These are phyloP conservation scores for Drosophila mayri DNA, from an alignment of 1,140 invertebrate species.

Conservation along the genomic window DNA sequence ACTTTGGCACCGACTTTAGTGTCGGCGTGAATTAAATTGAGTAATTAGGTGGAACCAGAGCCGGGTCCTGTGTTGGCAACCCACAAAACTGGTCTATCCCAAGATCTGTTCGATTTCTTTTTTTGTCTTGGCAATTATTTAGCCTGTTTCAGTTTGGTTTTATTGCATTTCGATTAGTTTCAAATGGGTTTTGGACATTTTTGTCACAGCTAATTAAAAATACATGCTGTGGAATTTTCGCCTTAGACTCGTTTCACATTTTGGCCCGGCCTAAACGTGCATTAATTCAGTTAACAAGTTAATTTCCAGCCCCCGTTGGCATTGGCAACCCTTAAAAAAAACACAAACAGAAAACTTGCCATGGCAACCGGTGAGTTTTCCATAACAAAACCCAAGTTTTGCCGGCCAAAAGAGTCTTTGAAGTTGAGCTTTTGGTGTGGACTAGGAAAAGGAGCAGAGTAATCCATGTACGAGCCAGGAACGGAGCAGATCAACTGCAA, in stretches of 20 bases:
- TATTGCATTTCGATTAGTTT: conserved; percentile 73
- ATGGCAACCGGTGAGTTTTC: conserved; percentile 36
- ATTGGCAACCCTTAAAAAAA: conserved; percentile 31
- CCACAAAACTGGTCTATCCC: conserved; percentile 32
- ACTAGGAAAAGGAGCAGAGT: neutral
- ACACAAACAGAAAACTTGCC: neutral
- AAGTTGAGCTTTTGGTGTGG: conserved; percentile 18
- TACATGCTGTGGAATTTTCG: conserved; percentile 40
- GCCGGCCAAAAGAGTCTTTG: conserved; percentile 14
- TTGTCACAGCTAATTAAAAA: conserved; percentile 66
- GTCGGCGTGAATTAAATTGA: conserved; percentile 72
- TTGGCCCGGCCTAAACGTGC: conserved; percentile 21
- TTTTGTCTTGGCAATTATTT: conserved; percentile 47
- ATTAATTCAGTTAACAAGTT: conserved; percentile 72
- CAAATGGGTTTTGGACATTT: conserved; percentile 44
- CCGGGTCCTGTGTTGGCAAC: conserved; percentile 6
- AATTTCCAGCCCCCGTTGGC: conserved; percentile 41
- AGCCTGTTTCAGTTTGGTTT: conserved; percentile 64
- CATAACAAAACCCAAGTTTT: conserved; percentile 26
- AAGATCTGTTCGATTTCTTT: conserved; percentile 24
- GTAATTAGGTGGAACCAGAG: conserved; percentile 60
- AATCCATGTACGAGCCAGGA: conserved; percentile 66
- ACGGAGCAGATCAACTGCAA: conserved; percentile 77
- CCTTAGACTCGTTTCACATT: conserved; percentile 6
- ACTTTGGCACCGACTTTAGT: conserved; percentile 25